Conservation (phyloP, 2,113 vertebrate genomes). For the Pluvialis apricaria region DNA sequence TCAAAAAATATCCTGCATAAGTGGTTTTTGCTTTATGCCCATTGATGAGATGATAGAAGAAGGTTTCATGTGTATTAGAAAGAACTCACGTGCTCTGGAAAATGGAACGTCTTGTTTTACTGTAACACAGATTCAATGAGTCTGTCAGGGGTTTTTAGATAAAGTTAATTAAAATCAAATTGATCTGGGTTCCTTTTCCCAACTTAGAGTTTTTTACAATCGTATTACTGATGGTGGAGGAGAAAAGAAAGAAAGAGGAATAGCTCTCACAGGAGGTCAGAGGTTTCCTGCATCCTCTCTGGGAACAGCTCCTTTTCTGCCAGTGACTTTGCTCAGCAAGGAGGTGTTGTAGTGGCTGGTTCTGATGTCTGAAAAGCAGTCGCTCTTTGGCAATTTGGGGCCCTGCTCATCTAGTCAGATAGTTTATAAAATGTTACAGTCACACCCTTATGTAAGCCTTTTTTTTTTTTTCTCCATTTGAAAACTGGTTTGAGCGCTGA, state of each 20-base stretch:
- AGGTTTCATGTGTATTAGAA: background rate
- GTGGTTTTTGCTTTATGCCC: constrained; percentile 12
- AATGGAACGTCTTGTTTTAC: background rate
- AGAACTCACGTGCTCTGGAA: background rate
- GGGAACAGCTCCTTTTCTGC: background rate
- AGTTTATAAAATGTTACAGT: background rate
- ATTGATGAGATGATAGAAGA: constrained; percentile 10
- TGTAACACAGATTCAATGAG: background rate
- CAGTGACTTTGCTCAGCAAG: background rate
- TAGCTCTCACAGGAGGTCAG: background rate
- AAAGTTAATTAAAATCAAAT: constrained; percentile 43
- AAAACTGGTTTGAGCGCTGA: background rate
- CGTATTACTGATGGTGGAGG: background rate
- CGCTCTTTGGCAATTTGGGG: rapidly evolving
- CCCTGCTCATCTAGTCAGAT: background rate
- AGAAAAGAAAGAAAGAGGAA: background rate
- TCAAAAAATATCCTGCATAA: background rate
- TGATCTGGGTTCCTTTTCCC: background rate
- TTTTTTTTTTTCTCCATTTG: constrained; percentile 31
- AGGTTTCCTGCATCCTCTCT: background rate
- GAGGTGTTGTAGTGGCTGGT: background rate
- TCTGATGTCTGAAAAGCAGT: background rate
- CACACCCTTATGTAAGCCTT: background rate
- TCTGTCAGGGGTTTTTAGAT: background rate
- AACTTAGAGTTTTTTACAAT: background rate